phyloP scores from a whole-genome alignment of 1,140 invertebrate species.

The Pectinophora gossypiella region DNA sequence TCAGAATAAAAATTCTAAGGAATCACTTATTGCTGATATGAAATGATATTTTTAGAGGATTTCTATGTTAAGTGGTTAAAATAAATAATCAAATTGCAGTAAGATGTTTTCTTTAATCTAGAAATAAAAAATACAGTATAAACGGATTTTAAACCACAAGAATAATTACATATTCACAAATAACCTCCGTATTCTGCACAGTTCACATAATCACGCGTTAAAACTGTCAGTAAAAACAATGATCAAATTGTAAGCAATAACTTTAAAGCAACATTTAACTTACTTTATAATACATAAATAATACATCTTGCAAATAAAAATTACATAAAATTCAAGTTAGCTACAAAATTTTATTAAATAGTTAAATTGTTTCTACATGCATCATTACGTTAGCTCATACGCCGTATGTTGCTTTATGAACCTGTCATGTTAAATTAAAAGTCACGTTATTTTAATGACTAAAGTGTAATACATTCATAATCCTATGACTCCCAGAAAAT shows the following conservation, averaged over 20 bases:
- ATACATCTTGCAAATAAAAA: slow-evolving; percentile 72
- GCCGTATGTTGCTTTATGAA: slow-evolving; percentile 22
- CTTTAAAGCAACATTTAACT: slow-evolving; percentile 73
- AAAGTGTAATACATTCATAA: slow-evolving; percentile 41
- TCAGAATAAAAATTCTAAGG: too few relatives aligned
- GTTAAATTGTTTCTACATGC: slow-evolving; percentile 64
- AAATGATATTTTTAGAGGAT: neutral
- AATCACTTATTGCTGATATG: too few relatives aligned
- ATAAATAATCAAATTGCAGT: slow-evolving; percentile 42
- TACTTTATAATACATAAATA: slow-evolving; percentile 73
- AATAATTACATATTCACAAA: slow-evolving; percentile 76
- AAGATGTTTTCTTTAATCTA: slow-evolving; percentile 74
- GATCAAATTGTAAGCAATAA: slow-evolving; percentile 61
- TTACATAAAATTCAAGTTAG: slow-evolving; percentile 72
- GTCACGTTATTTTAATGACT: slow-evolving; percentile 30
- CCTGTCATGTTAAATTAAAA: slow-evolving; percentile 40
- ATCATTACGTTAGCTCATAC: slow-evolving; percentile 26
- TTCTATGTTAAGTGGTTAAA: slow-evolving; percentile 8
- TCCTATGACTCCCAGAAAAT: slow-evolving; percentile 16
- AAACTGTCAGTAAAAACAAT: slow-evolving; percentile 65
- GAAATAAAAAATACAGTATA: slow-evolving; percentile 74
- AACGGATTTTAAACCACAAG: slow-evolving; percentile 74
- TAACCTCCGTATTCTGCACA: slow-evolving; percentile 56
- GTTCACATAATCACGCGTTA: slow-evolving; percentile 57
- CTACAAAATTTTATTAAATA: slow-evolving; percentile 63